Base-by-base conservation (phyloP, 2,797 vertebrate species). In the Acipenser oxyrinchus region DNA sequence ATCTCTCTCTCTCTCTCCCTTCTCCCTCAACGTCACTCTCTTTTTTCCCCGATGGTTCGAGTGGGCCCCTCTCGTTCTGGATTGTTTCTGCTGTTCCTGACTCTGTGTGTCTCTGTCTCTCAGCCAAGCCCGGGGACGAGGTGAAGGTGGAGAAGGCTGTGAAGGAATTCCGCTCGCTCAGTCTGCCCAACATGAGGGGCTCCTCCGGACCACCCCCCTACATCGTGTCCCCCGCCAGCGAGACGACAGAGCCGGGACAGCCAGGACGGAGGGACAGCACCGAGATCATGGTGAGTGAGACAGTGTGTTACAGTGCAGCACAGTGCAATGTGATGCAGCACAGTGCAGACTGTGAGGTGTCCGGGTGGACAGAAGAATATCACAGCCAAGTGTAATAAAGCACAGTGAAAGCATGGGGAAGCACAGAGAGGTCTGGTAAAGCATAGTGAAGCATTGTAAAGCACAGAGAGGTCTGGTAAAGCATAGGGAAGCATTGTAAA, bases 111-210 rank as follows among this genome's bases (percentile, higher is more conserved):
- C 23, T 37, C 15, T 12, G n/a, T 67, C 37, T 37, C 37, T 11
- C 72, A 98, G 95, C 94, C 57, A 94, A 93, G 60, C 89, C 91
- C 0, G 93, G 93, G 0, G 89, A 93, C 0, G 95, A 97, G 78
- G 85, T 93, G 75, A 95, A 95, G 77, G 93, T 95, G 83, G 95
- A 95, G 65, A 92, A 95, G 78, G 85, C 88, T 0, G 90, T 92
- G 53, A 89, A 91, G 74, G 94, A 96, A 10, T 69, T 91, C 75
- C 85, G 88, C 49, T 93, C 92, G 0, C 83, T 90, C 73, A 93
- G 93, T 70, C 78, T 98, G 71, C 94, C 94, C 66, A 88, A 91
- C 80, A 88, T 94, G 87, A 91, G 88, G 74, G 82, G 86, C 1
- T 73, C 68, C 0, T 65, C 74, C 3, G 73, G 71, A 0, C 70